These are phyloP conservation scores for Hymenochirus boettgeri DNA, from an alignment of 2,113 vertebrate species.

Conservation along the genomic window DNA sequence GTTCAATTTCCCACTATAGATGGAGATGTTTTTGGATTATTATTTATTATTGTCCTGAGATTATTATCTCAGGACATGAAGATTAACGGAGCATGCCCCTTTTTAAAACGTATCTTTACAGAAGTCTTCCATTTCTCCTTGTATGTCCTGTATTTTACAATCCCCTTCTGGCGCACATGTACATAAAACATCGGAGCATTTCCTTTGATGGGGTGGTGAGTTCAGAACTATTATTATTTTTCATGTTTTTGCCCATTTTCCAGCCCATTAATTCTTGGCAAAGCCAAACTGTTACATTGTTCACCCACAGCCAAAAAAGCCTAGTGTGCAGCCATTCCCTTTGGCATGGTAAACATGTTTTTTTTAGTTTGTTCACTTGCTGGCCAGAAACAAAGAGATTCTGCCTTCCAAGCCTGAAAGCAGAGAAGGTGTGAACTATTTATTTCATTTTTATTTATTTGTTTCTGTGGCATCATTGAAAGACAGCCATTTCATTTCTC, in stretches of 20 bases:
- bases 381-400: constrained; percentile 22
- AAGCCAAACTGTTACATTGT: constrained; percentile 24
- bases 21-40: too few relatives aligned
- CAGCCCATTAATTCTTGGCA: constrained; percentile 39
- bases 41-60: too few relatives aligned
- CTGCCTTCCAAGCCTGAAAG: not conserved
- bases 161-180: not conserved
- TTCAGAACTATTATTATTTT: constrained; percentile 17
- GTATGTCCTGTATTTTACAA: not conserved
- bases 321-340: not conserved
- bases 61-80: not conserved
- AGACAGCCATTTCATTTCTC: not conserved
- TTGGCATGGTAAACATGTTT: constrained; percentile 27
- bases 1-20: too few relatives aligned
- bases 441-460: too few relatives aligned
- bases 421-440: not conserved
- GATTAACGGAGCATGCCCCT: not conserved
- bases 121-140: not conserved
- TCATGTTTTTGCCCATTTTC: constrained; percentile 17
- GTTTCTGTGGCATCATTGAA: not conserved
- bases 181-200: constrained; percentile 28
- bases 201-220: not conserved
- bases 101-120: not conserved
- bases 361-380: constrained; percentile 13
- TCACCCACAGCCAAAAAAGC: constrained; percentile 25